Conservation (phyloP, 2,888 invertebrate genomes). For the Drosophila meridionalis region DNA sequence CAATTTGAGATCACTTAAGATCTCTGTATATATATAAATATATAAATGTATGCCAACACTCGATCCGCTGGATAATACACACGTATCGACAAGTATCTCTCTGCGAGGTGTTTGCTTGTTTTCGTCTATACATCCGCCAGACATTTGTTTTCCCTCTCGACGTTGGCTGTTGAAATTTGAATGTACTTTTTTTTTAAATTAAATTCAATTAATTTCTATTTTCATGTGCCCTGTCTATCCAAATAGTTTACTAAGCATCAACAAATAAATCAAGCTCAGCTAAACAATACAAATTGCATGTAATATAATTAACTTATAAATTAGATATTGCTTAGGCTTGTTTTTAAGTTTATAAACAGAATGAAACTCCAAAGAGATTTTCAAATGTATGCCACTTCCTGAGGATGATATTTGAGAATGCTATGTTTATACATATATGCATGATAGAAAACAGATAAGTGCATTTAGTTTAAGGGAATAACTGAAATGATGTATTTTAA, state of each 20-base stretch:
- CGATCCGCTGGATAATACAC: conserved; percentile 3
- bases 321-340: neutral
- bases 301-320: neutral
- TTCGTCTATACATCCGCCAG: conserved; percentile 47
- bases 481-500: neutral
- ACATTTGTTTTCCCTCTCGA: conserved; percentile 19
- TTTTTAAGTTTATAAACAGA: neutral
- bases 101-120: conserved; percentile 21
- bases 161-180: conserved; percentile 27
- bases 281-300: neutral
- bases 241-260: neutral
- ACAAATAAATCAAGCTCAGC: conserved; percentile 2
- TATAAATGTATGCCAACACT: conserved; percentile 4
- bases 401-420: neutral
- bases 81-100: conserved; percentile 5
- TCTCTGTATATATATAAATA: conserved; percentile 1
- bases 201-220: conserved; percentile 15
- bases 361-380: neutral
- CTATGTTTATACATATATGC: neutral
- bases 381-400: neutral
- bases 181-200: conserved; percentile 28
- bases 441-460: neutral
- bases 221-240: neutral
- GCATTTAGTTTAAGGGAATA: neutral
- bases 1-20: conserved; percentile 47